phyloP scores from a whole-genome alignment of 2,113 vertebrate genomes.

The Phasianus colchicus region DNA sequence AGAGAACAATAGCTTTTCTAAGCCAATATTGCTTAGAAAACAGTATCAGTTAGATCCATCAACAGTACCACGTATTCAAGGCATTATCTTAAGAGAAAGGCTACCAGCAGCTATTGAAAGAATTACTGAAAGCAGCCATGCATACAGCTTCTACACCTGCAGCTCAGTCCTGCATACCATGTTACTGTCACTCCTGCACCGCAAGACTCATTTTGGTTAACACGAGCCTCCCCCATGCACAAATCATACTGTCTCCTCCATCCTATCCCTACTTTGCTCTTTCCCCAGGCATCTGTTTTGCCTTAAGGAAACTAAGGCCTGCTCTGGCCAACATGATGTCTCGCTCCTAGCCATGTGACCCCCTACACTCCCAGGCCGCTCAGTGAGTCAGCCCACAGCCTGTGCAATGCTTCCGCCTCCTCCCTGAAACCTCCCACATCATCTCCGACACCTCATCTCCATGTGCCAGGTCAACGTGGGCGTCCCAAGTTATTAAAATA shows the following conservation, averaged over 20 bases:
- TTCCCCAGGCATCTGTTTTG: neutral
- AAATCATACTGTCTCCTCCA: fast-evolving
- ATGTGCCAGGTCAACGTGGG: fast-evolving
- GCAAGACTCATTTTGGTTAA: neutral
- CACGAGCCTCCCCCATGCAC: fast-evolving
- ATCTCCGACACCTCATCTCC: neutral
- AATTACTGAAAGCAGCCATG: neutral
- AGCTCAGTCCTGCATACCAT: neutral
- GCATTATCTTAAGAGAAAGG: neutral
- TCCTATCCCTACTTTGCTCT: fast-evolving
- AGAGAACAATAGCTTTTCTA: slow-evolving; percentile 19
- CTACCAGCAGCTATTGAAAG: neutral
- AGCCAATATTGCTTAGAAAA: slow-evolving; percentile 18
- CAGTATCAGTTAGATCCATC: neutral
- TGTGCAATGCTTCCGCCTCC: neutral
- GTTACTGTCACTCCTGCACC: neutral
- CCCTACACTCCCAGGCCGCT: neutral
- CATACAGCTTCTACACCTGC: neutral
- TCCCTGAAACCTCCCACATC: slow-evolving; percentile 1
- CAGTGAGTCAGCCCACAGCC: neutral
- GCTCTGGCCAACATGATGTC: neutral
- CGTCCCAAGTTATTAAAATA: neutral
- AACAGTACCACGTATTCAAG: neutral
- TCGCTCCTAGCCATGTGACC: neutral
- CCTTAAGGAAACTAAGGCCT: neutral